Base-by-base conservation (phyloP, 2,797 vertebrate species). In the Orestias chungarensis region DNA sequence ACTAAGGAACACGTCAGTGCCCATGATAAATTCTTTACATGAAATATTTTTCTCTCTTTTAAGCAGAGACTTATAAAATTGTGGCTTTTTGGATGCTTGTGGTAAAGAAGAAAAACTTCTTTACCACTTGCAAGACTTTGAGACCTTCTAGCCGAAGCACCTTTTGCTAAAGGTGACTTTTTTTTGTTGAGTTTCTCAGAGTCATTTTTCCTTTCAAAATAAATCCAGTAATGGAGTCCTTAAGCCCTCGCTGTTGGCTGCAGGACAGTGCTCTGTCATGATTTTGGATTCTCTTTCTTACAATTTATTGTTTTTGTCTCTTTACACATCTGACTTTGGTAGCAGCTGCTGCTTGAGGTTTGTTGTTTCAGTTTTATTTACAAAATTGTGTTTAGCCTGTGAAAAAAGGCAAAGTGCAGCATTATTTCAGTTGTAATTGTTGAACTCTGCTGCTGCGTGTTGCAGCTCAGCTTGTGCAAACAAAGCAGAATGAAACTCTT, bases 211-310 rank as follows among this genome's bases (percentile, higher is more conserved):
- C 59, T 40, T 15, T 35, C 15, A 1, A 6, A 40, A 20, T 62
- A 62, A 62, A 62, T 40, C 59, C 59, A n/a, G 23, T 62, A 62
- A 62, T 62, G 35, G 59, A 61, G 23, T 62, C 14, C 11, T 12
- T 62, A 62, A 62, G 33, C 35, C 59, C 23, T 7, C 11, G 23
- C 11, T 38, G 35, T 6, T 38, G 57, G 57, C 57, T 7, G 57
- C 20, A 61, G 11, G 20, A 14, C 12, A 14, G n/a, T n/a, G 57
- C n/a, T 33, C 38, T 40, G 31, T 61, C 20, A 61, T 38, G 33
- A 12, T n/a, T 38, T n/a, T 61, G 23, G 57, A 6, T 12, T 61
- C 33, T 40, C 18, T 35, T 11, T 35, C 3, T 11, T 38, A 9
- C 14, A 23, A 61, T 61, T 61, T 61, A 12, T 61, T n/a, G 31